phyloP scores from a whole-genome alignment of 2,888 invertebrate genomes.

The Scaptomyza parva region DNA sequence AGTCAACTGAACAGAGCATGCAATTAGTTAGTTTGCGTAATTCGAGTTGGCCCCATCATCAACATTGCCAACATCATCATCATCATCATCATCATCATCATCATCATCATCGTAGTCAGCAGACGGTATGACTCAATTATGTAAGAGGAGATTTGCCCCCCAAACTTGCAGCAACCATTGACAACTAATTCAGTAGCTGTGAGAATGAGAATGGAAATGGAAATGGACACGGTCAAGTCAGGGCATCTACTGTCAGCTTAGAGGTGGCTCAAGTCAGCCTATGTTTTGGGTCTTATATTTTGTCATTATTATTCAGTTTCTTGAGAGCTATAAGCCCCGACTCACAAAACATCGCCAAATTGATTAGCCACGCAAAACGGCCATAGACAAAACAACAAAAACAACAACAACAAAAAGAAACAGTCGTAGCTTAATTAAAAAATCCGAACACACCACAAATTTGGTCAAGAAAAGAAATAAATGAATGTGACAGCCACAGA shows the following conservation, averaged over 20 bases:
- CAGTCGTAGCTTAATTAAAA: constrained; percentile 63
- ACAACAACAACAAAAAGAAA: too few relatives aligned
- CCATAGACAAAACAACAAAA: constrained; percentile 30
- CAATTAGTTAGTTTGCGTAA: constrained; percentile 40
- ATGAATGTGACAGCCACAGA: constrained; percentile 25
- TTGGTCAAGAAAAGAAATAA: constrained; percentile 4
- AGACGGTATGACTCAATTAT: constrained; percentile 38
- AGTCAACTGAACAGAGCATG: constrained; percentile 45
- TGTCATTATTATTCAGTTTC: constrained; percentile 60
- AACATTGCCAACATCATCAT: background rate
- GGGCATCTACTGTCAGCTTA: constrained; percentile 24
- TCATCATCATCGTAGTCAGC: background rate
- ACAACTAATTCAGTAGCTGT: constrained; percentile 16
- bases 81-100: constrained; percentile 2
- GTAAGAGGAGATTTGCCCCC: constrained; percentile 23
- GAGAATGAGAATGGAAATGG: constrained; percentile 1
- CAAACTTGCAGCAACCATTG: constrained; percentile 17
- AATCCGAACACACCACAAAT: constrained; percentile 23
- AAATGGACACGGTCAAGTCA: constrained; percentile 4
- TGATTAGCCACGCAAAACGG: constrained; percentile 34
- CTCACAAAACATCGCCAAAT: constrained; percentile 50
- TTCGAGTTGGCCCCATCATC: constrained; percentile 23
- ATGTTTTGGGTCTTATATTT: constrained; percentile 55
- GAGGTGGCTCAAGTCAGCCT: constrained; percentile 38
- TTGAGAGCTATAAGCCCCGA: constrained; percentile 49